Conservation (phyloP, 2,113 vertebrate species). For the Rynchops niger region DNA sequence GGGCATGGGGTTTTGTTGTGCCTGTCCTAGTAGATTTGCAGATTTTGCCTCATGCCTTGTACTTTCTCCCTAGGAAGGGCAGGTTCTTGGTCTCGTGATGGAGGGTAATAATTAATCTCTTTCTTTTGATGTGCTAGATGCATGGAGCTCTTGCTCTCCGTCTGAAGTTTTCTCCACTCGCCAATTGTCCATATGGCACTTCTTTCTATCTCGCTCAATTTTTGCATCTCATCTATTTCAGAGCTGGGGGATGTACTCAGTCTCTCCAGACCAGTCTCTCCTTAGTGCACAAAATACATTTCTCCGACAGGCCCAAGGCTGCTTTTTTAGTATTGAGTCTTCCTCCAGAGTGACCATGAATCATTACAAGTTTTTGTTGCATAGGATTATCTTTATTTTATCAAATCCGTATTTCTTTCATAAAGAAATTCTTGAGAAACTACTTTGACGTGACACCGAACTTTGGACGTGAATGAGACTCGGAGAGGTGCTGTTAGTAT, state of each 20-base stretch:
- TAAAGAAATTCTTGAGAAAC: not conserved
- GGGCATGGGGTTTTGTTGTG: not conserved
- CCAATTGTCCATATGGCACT: not conserved
- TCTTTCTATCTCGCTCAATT: not conserved
- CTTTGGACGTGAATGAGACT: not conserved
- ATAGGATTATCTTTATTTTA: not conserved
- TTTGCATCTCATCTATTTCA: not conserved
- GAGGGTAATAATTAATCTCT: not conserved
- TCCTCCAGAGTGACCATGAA: not conserved
- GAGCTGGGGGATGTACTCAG: fast-evolving
- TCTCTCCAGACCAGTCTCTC: not conserved
- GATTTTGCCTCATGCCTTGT: fast-evolving
- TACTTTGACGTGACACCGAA: not conserved
- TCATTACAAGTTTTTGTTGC: not conserved
- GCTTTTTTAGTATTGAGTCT: not conserved
- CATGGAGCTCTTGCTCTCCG: not conserved
- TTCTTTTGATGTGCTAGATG: not conserved
- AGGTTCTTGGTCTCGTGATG: not conserved
- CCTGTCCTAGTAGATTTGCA: not conserved
- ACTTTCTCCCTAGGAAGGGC: not conserved
- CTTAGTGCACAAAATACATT: not conserved
- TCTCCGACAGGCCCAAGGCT: not conserved
- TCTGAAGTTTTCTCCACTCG: not conserved
- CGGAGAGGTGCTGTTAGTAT: not conserved
- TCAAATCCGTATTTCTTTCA: not conserved